Evolutionary conservation across 2,797 vertebrate species (phyloP).

Genomic region (Cirrhinus mrigala): DNA sequence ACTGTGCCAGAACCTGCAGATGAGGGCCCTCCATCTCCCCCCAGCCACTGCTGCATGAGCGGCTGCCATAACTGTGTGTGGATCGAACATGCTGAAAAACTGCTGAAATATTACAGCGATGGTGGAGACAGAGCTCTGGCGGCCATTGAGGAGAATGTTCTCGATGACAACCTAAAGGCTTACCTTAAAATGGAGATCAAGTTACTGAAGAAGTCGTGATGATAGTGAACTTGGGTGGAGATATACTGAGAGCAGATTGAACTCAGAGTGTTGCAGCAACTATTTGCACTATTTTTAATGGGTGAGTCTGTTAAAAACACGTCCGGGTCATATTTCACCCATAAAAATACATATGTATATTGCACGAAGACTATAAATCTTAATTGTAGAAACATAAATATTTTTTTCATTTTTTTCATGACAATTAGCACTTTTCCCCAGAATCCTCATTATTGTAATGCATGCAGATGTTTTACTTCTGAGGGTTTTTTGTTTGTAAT

Average conservation of each 20-base stretch:
- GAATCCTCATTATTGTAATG: neutral
- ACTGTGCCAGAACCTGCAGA: conserved; percentile 16
- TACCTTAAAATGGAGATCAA: conserved; percentile 91
- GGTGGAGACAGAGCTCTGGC: conserved; percentile 82
- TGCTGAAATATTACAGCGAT: conserved; percentile 82
- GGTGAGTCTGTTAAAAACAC: neutral
- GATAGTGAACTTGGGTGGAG: neutral
- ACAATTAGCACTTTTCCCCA: neutral
- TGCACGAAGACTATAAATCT: neutral
- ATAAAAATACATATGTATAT: neutral
- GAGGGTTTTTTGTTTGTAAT: neutral
- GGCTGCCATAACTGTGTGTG: conserved; percentile 95
- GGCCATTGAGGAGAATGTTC: conserved; percentile 84
- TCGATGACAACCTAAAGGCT: conserved; percentile 88
- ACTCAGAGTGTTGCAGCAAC: neutral
- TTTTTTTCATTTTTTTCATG: neutral
- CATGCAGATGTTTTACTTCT: neutral
- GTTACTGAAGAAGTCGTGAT: conserved; percentile 74
- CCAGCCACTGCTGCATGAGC: conserved; percentile 92
- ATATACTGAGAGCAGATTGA: neutral
- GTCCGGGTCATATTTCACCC: neutral
- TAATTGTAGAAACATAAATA: neutral
- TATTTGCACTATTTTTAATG: conserved; percentile 2
- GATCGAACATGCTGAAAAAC: conserved; percentile 86
- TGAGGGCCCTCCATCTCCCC: conserved; percentile 70